These are phyloP conservation scores for Sternarchorhynchus goeldii DNA, from an alignment of 2,797 vertebrate genomes.

Conservation along the genomic window DNA sequence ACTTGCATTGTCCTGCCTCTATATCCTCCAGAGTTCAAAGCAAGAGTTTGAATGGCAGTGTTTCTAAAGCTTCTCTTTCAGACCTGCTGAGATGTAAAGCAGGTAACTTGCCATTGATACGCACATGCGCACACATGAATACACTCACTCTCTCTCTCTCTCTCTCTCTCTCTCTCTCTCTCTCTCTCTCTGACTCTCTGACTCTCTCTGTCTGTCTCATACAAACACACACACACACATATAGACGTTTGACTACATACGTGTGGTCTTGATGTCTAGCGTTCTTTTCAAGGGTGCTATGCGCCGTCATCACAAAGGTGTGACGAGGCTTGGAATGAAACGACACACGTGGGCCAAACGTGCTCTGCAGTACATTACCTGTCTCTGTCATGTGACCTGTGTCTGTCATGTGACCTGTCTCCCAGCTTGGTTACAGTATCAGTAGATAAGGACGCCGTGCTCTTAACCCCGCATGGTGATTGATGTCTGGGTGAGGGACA, in stretches of 20 bases:
- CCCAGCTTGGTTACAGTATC: constrained; percentile 79
- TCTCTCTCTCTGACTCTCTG: too few relatives aligned
- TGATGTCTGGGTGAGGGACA: constrained; percentile 75
- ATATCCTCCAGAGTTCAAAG: constrained; percentile 82
- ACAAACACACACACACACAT: constrained; percentile 38
- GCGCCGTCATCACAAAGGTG: constrained; percentile 19
- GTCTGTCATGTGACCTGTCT: constrained; percentile 65
- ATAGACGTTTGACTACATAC: constrained; percentile 18
- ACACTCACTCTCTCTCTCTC: too few relatives aligned
- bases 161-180: too few relatives aligned
- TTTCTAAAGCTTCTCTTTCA: constrained; percentile 77
- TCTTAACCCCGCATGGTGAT: constrained; percentile 74
- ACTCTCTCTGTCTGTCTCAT: too few relatives aligned
- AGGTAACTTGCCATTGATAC: constrained; percentile 76
- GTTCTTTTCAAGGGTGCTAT: constrained; percentile 22
- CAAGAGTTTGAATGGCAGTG: constrained; percentile 76
- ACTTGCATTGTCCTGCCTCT: constrained; percentile 81
- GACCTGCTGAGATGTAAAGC: constrained; percentile 74
- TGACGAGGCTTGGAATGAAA: constrained; percentile 37
- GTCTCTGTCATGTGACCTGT: constrained; percentile 67
- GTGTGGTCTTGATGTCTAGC: constrained; percentile 22
- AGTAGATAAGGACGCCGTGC: constrained; percentile 73
- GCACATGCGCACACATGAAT: constrained; percentile 44
- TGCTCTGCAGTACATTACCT: constrained; percentile 68
- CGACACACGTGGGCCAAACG: constrained; percentile 38